Evolutionary conservation across 1,140 invertebrate genomes (phyloP).

Genomic region (Tetraneura akinire): DNA sequence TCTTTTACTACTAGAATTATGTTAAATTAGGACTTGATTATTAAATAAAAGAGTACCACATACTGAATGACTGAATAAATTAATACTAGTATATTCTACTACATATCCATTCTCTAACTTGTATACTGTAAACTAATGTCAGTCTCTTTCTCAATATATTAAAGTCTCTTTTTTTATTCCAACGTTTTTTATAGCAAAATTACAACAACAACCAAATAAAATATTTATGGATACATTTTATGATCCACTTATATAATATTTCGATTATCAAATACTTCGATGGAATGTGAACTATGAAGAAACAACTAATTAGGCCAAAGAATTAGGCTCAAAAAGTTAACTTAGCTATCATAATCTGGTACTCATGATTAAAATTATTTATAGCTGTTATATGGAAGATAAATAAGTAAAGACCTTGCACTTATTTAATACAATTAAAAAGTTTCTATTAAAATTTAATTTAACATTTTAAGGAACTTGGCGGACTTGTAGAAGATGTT

Average conservation of each 20-base stretch:
- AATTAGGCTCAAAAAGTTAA: not conserved
- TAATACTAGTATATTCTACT: not conserved
- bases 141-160: conserved; percentile 41
- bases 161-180: conserved; percentile 28
- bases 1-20: not conserved
- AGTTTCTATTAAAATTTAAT: conserved; percentile 3
- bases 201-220: not conserved
- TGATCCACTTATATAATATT: not conserved
- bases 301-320: not conserved
- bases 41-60: not conserved
- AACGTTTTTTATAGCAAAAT: not conserved
- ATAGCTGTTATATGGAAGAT: conserved; percentile 5
- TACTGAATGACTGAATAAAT: not conserved
- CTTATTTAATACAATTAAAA: not conserved
- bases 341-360: not conserved
- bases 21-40: not conserved
- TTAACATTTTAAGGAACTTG: not conserved
- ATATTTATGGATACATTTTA: not conserved
- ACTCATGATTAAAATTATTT: conserved; percentile 20
- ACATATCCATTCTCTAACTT: not conserved
- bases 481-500: conserved; percentile 27
- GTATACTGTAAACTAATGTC: conserved; percentile 35
- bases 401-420: not conserved
- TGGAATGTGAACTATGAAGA: conserved; percentile 24
- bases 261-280: conserved; percentile 9